Base-by-base conservation (phyloP, 2,797 vertebrate species). In the Darevskia mixta region DNA sequence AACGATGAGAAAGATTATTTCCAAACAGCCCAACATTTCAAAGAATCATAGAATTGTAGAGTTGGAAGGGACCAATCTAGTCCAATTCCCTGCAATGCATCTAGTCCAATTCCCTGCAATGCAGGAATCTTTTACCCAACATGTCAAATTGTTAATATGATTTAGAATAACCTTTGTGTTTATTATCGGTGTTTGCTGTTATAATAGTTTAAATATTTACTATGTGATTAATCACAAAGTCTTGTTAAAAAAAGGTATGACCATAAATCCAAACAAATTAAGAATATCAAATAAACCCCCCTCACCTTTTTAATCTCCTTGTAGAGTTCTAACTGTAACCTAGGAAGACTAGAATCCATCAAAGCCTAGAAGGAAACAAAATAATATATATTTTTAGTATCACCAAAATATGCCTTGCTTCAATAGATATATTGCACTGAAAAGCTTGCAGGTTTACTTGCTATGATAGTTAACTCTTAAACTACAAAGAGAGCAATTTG, bases 281-380 rank as follows among this genome's bases (percentile, higher is more conserved):
- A 67, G 35, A 58, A 66, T 49, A 82, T 83, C 61, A 83, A 73
- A 82, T 76, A 32, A n/a, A 61, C 58, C 8, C 91, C 66, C 13
- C 49, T 90, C 91, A 99, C 99, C 98, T 99, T 99, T 97, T 99
- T 99, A 88, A 99, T 99, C 95, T 99, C 99, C 97, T 99, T 99
- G 94, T 99, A 99, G 20, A 99, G 97, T 88, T 99, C 99, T 82
- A 99, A 96, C 95, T 99, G 99, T 85, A 99, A 96, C 92, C 99
- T 96, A 8, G 99, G 99, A 92, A 99, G 97, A 95, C 98, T 99
- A 23, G 99, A 99, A 93, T 99, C 99, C 98, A 99, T 99, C 96
- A 99, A 96, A 13, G 98, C 99, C 99, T 99, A 90, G 20, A 95
- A 92, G 15, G 87, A 90, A 92, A 95, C 0, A 43, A 0, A n/a